Percentiles rank a stretch among this genome's conserved stretches.
Conservation (phyloP, 2,797 vertebrate species). For the Paguma larvata region DNA sequence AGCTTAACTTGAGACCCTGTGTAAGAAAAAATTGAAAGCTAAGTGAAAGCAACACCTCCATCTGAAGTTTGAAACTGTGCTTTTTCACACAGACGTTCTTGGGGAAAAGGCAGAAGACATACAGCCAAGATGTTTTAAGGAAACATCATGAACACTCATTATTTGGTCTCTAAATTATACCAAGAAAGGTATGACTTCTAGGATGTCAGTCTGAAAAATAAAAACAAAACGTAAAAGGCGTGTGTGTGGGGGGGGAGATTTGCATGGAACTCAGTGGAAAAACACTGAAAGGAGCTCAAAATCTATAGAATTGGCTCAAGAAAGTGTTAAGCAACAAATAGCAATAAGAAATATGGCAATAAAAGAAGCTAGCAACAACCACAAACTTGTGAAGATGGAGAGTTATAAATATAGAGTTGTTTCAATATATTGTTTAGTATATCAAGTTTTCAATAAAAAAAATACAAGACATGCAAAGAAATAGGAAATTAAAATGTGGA, state of each 20-base stretch:
- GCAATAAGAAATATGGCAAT: background rate
- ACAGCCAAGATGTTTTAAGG: background rate
- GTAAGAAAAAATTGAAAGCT: background rate
- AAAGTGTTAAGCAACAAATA: background rate
- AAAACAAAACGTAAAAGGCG: background rate
- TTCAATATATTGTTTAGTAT: background rate
- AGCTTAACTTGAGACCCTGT: background rate
- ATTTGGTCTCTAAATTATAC: background rate
- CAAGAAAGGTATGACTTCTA: background rate
- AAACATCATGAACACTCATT: background rate
- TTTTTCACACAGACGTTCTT: background rate
- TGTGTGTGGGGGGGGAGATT: background rate
- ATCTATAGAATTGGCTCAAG: background rate
- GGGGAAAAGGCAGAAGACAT: background rate
- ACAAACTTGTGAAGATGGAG: background rate
- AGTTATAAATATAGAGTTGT: background rate
- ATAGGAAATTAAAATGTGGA: background rate
- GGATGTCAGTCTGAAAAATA: slow-evolving; percentile 12
- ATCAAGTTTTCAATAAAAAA: background rate
- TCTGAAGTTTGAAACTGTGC: background rate
- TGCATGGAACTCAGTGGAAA: background rate
- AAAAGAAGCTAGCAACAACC: background rate
- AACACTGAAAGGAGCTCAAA: background rate
- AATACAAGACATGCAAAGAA: background rate
- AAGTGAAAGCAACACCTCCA: slow-evolving; percentile 20